Base-by-base conservation (phyloP, 2,888 invertebrate genomes). In the Eupithecia insigniata region DNA sequence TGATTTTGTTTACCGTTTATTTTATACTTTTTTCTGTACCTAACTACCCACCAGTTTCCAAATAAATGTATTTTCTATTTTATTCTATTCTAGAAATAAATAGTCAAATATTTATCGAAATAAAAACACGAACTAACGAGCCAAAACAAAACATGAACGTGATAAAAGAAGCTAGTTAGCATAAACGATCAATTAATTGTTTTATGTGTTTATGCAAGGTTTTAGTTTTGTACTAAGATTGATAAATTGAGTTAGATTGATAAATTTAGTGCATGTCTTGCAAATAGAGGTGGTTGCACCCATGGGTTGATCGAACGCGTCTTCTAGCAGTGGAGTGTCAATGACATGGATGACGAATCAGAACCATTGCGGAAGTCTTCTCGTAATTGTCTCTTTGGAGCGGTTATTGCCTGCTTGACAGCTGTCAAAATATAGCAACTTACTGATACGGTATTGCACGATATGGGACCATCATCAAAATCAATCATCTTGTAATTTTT, bases 311-410 rank as follows among this genome's bases (percentile, higher is more conserved):
- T 87, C 92, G 91, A 89, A 91, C 91, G 60, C 26, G 30, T 30
- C 58, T 28, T 60, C 60, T 60, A 30, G 60, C 60, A 30, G 18
- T 60, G 30, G 28, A 30, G 88, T 92, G 92, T 92, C 93, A 92
- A 90, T 92, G 93, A 93, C 93, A 90, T 89, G 86, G 90, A 91
- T 90, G 91, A 91, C 91, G 91, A 92, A 91, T 91, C 86, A 78
- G 36, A 64, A 34, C 26, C 55, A 26, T 36, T 26, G 64, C 43
- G 66, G 66, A 51, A 67, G 66, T 28, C 26, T 26, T 43, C 34
- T 62, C 30, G 62, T 36, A 79, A 69, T 66, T 66, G 51, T 55
- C 34, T 69, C 39, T 34, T 22, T 22, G 36, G 36, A 64, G 36
- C 36, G 64, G 36, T 34, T 22, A 60, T 62, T 62, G 32, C 62